Evolutionary conservation across 2,888 invertebrate genomes (phyloP), one percentile per base, ranked within the genome.

Genomic region (Sisyra nigra): DNA sequence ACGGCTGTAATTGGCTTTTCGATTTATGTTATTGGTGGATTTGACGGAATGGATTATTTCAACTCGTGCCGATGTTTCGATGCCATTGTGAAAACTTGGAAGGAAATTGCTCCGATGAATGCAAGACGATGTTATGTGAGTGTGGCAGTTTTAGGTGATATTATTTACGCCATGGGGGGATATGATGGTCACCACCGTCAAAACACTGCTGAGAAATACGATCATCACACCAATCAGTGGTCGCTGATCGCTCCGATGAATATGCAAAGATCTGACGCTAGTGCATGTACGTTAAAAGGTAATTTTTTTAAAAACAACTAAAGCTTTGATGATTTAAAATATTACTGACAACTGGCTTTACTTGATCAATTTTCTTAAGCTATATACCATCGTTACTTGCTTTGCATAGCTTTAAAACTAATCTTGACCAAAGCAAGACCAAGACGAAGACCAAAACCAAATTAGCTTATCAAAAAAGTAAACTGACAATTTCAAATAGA

Each of bases 1-100:
- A 85, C 88, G 0, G 88, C 86, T 0, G 86, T 91, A 0, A 71
- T 93, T 1, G 86, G 82, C 0, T 74, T 73, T 51, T 77, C 81
- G 54, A 86, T 94, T 49, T 92, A 83, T 61, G 80, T 89, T 3
- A 82, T 93, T 49, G 93, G 94, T 0, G 93, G 93, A 3, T 93
- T 91, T 56, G 87, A 93, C 55, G 92, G 91, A n/a, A 72, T 76
- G 64, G 80, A 82, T 53, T 75, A 74, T 54, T 77, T 76, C 57
- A 76, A 74, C 58, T 74, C 72, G 34, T 75, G 75, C 47, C 45
- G 87, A 7, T 84, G 85, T 52, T 93, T 91, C 60, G 81, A 92
- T 56, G 87, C 89, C 1, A 80, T 84, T 2, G 73, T 69, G 2
- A 91, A 88, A 62, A 64, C 60, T 24, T 94, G 93, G 93, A 74